Conservation (phyloP, 2,888 invertebrate species). For the Anthoptus insignis region DNA sequence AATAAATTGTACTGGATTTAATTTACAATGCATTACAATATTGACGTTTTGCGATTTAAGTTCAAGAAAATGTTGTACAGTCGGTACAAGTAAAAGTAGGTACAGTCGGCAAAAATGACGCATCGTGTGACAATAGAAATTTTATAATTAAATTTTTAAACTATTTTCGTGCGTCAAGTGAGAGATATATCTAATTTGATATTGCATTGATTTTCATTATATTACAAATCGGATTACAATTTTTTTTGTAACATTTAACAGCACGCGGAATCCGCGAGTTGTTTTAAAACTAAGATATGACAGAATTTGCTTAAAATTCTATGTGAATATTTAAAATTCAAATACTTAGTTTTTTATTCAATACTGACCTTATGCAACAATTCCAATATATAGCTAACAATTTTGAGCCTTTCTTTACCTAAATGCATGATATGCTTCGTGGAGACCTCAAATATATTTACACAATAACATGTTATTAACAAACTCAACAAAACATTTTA, state of each 20-base stretch:
- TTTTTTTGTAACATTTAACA: constrained; percentile 19
- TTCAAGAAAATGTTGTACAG: constrained; percentile 62
- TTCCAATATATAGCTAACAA: constrained; percentile 58
- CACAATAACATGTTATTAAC: constrained; percentile 71
- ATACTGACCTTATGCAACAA: constrained; percentile 46
- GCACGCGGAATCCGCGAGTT: constrained; percentile 16
- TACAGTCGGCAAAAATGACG: constrained; percentile 69
- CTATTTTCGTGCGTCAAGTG: constrained; percentile 68
- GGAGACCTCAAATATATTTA: constrained; percentile 63
- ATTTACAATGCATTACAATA: constrained; percentile 75
- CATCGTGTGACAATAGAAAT: constrained; percentile 64
- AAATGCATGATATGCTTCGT: constrained; percentile 74
- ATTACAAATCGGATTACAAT: constrained; percentile 41
- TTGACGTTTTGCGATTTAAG: constrained; percentile 61
- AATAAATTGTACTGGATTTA: constrained; percentile 69
- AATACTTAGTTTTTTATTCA: constrained; percentile 35
- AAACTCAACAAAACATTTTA: constrained; percentile 72
- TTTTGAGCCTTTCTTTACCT: constrained; percentile 68
- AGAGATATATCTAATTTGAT: constrained; percentile 57
- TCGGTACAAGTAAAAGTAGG: too few relatives aligned
- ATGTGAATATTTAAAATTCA: constrained; percentile 31
- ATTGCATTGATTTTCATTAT: constrained; percentile 54
- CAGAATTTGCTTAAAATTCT: constrained; percentile 23
- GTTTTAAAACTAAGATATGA: constrained; percentile 29
- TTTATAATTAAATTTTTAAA: constrained; percentile 58